A percentile compares a stretch with the other conserved stretches of the same genome.
Evolutionary conservation across 37 sponge, comb jelly and placozoan species (phyloP).

Genomic region (Haliclona indistincta): DNA sequence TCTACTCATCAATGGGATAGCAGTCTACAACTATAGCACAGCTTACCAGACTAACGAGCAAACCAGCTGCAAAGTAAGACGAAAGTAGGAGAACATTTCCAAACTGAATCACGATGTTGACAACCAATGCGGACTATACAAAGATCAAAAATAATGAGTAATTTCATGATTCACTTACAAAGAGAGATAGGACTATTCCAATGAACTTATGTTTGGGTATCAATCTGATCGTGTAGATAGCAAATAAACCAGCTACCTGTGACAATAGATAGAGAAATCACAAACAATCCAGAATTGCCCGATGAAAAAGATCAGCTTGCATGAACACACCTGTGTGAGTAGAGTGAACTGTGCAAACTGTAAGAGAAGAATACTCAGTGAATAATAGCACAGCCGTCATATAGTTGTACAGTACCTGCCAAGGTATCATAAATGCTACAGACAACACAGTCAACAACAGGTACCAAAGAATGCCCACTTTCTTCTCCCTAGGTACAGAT

Average conservation of each 20-base stretch:
- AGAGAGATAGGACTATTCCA: conserved; percentile 16
- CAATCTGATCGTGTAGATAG: conserved; percentile 27
- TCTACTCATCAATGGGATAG: too few relatives aligned
- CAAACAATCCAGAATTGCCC: neutral
- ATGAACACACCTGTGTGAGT: conserved; percentile 63
- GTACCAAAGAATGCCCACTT: neutral
- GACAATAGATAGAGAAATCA: neutral
- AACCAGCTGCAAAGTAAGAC: conserved; percentile 41
- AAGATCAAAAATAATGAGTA: neutral
- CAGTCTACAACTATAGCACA: too few relatives aligned
- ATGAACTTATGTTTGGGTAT: conserved; percentile 20
- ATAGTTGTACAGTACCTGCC: conserved; percentile 60
- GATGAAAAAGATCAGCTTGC: neutral
- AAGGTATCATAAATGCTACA: conserved; percentile 80
- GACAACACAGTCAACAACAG: conserved; percentile 31
- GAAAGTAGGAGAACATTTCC: conserved; percentile 77
- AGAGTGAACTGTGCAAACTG: conserved; percentile 92
- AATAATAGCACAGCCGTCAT: neutral
- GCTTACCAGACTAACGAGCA: conserved; percentile 58
- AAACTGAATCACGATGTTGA: conserved; percentile 81
- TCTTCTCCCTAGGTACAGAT: neutral
- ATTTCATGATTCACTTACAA: neutral
- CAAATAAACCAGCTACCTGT: conserved; percentile 39
- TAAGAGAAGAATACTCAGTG: neutral
- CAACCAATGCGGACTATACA: conserved; percentile 25